Evolutionary conservation across 2,113 vertebrate genomes (phyloP).

Genomic region (Salvelinus fontinalis): DNA sequence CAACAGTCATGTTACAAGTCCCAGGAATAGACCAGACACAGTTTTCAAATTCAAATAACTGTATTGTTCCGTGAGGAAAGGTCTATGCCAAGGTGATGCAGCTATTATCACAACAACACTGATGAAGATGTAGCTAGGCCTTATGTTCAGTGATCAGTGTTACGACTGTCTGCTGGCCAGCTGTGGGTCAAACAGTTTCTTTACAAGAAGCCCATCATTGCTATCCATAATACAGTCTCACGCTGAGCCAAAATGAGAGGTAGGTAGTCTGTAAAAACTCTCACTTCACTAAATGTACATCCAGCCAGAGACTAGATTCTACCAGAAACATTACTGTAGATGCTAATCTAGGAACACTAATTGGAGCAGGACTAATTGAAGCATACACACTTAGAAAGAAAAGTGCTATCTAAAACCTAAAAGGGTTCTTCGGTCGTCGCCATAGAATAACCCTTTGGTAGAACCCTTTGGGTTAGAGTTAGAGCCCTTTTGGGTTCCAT

Average conservation of each 20-base stretch:
- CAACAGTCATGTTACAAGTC: constrained; percentile 46
- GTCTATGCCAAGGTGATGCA: constrained; percentile 21
- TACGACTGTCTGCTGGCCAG: constrained; percentile 32
- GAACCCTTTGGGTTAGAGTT: too few relatives aligned
- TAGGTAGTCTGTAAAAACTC: constrained; percentile 41
- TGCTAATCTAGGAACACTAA: not conserved
- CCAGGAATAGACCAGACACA: constrained; percentile 3
- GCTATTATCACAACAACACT: constrained; percentile 16
- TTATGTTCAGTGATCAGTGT: constrained; percentile 2
- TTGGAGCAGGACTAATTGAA: too few relatives aligned
- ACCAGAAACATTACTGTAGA: not conserved
- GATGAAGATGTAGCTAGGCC: constrained; percentile 7
- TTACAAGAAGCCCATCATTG: constrained; percentile 31
- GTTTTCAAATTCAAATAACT: too few relatives aligned
- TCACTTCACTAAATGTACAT: constrained; percentile 1
- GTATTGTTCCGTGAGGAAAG: too few relatives aligned
- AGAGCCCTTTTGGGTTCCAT: too few relatives aligned
- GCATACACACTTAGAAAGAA: too few relatives aligned
- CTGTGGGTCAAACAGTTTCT: constrained; percentile 22
- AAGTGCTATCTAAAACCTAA: too few relatives aligned
- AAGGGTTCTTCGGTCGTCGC: too few relatives aligned
- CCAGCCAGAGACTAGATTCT: not conserved
- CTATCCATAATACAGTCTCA: constrained; percentile 21
- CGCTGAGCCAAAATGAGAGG: constrained; percentile 32
- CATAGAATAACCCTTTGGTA: too few relatives aligned